Evolutionary conservation across 2,113 vertebrate genomes (phyloP).

Genomic region (Plotosus lineatus): DNA sequence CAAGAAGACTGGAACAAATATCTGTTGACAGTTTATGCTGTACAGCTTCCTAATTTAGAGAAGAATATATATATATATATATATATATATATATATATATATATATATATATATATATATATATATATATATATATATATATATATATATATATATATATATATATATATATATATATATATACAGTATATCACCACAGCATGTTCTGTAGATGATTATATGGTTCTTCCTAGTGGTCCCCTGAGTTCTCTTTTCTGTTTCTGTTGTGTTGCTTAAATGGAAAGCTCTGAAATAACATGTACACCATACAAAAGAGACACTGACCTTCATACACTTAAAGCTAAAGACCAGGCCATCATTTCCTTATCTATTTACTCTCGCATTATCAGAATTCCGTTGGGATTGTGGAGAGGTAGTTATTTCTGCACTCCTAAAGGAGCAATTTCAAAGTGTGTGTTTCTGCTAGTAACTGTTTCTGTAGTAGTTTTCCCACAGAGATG

Average conservation of each 20-base stretch:
- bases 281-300: neutral
- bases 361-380: neutral
- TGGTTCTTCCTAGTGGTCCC: neutral
- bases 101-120: too few relatives aligned
- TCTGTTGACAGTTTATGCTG: neutral
- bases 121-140: too few relatives aligned
- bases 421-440: neutral
- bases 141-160: too few relatives aligned
- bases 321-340: slow-evolving; percentile 14
- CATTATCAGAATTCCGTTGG: neutral
- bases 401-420: neutral
- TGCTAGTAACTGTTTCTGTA: neutral
- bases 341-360: slow-evolving; percentile 7
- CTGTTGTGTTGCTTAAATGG: slow-evolving; percentile 8
- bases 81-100: too few relatives aligned
- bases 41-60: neutral
- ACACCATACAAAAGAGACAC: slow-evolving; percentile 7
- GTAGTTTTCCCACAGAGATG: neutral
- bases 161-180: too few relatives aligned
- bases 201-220: neutral
- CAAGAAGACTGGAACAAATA: neutral
- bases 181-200: neutral
- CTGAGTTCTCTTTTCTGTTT: neutral
- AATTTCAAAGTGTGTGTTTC: neutral
- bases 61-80: too few relatives aligned